Evolutionary conservation across 1,140 invertebrate species (phyloP).

Genomic region (Pogonomyrmex californicus): DNA sequence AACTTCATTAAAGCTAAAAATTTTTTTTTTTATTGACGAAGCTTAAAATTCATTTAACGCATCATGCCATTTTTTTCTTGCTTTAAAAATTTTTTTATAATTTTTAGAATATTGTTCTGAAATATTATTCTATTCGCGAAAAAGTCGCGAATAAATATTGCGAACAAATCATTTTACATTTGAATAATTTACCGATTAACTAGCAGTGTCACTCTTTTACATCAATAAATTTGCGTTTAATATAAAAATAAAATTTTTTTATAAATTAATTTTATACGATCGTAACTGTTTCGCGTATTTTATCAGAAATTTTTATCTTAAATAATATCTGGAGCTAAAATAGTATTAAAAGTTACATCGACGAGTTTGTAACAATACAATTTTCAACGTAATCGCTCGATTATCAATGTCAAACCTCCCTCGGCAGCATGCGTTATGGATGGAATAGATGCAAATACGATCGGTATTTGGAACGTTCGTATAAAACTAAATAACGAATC

Average conservation of each 20-base stretch:
- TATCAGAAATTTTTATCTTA: not conserved
- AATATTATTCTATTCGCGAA: not conserved
- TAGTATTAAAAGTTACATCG: not conserved
- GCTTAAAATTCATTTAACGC: not conserved
- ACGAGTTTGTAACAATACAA: not conserved
- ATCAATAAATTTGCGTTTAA: not conserved
- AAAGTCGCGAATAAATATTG: not conserved
- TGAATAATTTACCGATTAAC: not conserved
- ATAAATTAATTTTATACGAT: not conserved
- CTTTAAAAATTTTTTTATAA: not conserved
- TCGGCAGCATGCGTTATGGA: not conserved
- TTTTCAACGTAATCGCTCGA: slow-evolving; percentile 28
- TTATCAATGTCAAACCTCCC: slow-evolving; percentile 9
- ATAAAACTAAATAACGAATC: slow-evolving; percentile 62
- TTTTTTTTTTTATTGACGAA: not conserved
- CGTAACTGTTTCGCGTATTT: not conserved
- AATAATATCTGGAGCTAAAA: not conserved
- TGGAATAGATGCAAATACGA: slow-evolving; percentile 33
- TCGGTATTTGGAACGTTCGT: slow-evolving; percentile 31
- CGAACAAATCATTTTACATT: not conserved
- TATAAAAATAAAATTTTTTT: not conserved
- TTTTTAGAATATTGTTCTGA: not conserved
- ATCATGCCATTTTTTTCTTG: not conserved
- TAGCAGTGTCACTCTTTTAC: not conserved
- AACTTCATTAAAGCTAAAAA: slow-evolving; percentile 17